These are phyloP conservation scores for Drosophila mimica DNA, from an alignment of 2,888 invertebrate species.

Conservation along the genomic window DNA sequence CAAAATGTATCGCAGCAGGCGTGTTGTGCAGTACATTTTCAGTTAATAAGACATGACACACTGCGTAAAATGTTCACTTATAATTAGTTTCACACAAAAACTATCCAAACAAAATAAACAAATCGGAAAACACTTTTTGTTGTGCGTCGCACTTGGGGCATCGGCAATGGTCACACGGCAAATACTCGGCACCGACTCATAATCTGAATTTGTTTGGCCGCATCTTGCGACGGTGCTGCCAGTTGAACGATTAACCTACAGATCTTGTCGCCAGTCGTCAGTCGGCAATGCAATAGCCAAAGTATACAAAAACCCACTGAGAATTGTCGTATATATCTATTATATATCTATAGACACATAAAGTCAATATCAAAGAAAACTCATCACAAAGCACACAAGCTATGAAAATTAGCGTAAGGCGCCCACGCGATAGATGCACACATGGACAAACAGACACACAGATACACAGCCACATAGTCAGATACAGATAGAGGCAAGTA, in stretches of 20 bases:
- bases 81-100: slow-evolving; percentile 21
- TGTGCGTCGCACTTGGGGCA: slow-evolving; percentile 64
- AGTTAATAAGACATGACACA: slow-evolving; percentile 37
- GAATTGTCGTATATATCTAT: slow-evolving; percentile 15
- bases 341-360: slow-evolving; percentile 36
- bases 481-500: slow-evolving; percentile 1
- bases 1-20: slow-evolving; percentile 65
- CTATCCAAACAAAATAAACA: slow-evolving; percentile 9
- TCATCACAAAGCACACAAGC: slow-evolving; percentile 48
- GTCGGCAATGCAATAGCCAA: slow-evolving; percentile 59
- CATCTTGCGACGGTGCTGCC: slow-evolving; percentile 55
- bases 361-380: slow-evolving; percentile 56
- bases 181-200: slow-evolving; percentile 62
- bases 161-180: slow-evolving; percentile 64
- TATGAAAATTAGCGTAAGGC: slow-evolving; percentile 61
- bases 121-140: slow-evolving; percentile 14
- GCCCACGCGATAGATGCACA: slow-evolving; percentile 53
- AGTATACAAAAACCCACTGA: slow-evolving; percentile 47
- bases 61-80: slow-evolving; percentile 18
- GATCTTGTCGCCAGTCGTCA: slow-evolving; percentile 38
- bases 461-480: slow-evolving; percentile 11
- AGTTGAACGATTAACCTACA: slow-evolving; percentile 64
- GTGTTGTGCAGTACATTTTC: slow-evolving; percentile 72
- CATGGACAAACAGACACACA: slow-evolving; percentile 30
- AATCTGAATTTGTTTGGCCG: slow-evolving; percentile 69